Conservation (phyloP, 2,113 vertebrate genomes). For the Ardeotis arabs region DNA sequence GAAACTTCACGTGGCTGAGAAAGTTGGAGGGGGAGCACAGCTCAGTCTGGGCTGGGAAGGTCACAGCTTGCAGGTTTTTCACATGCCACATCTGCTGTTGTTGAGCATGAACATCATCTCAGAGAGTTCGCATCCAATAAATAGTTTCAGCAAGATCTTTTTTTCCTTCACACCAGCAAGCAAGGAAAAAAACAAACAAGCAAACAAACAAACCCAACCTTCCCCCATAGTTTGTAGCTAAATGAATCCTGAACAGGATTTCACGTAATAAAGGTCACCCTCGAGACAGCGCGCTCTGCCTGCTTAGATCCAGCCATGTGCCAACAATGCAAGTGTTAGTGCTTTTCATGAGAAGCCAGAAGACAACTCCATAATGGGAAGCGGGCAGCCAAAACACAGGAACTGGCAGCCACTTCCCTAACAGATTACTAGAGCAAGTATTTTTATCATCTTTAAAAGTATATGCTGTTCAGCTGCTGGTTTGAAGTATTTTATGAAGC, state of each 20-base stretch:
- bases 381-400: background rate
- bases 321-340: background rate
- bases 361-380: background rate
- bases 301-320: background rate
- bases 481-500: background rate
- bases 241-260: background rate
- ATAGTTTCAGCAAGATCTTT: background rate
- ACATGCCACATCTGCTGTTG: background rate
- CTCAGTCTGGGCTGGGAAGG: background rate
- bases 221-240: background rate
- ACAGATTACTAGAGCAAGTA: background rate
- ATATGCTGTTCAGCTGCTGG: background rate
- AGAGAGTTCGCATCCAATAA: background rate
- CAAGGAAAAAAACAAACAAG: background rate
- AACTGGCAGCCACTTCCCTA: background rate
- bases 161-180: background rate
- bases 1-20: accelerated
- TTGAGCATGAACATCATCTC: background rate
- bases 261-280: background rate
- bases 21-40: background rate
- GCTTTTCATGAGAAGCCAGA: background rate
- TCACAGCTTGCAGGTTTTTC: background rate
- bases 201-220: background rate
- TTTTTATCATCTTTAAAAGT: background rate
- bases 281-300: background rate